These are phyloP conservation scores for Phenganax stokvisi DNA, from an alignment of 92 coral and sea anemone species.

Conservation along the genomic window DNA sequence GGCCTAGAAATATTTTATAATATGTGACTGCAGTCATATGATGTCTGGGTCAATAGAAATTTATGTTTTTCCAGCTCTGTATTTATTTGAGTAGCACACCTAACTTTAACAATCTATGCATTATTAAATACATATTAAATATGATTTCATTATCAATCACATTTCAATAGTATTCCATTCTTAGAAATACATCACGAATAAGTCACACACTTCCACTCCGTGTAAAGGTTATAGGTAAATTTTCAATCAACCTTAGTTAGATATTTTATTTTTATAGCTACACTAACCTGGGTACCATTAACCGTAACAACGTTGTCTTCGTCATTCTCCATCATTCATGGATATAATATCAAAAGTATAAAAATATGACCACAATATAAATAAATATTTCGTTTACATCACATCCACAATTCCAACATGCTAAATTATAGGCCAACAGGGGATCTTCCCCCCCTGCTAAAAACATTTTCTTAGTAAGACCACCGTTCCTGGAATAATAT, in stretches of 20 bases:
- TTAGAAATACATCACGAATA: too few relatives aligned
- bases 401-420: background rate
- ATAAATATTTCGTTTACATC: background rate
- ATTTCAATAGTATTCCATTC: too few relatives aligned
- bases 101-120: too few relatives aligned
- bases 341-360: background rate
- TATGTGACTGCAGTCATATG: too few relatives aligned
- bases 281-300: conserved; percentile 27
- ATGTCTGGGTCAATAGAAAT: too few relatives aligned
- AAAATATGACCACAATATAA: background rate
- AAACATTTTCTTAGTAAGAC: too few relatives aligned
- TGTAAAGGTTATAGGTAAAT: background rate
- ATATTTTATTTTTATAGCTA: background rate
- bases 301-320: background rate
- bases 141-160: too few relatives aligned
- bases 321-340: conserved; percentile 16
- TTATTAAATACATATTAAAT: too few relatives aligned
- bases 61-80: too few relatives aligned
- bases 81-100: too few relatives aligned
- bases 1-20: background rate
- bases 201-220: background rate
- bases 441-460: too few relatives aligned
- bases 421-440: background rate
- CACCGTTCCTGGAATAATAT: too few relatives aligned
- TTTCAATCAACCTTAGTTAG: background rate